Base-by-base conservation (phyloP, 2,888 invertebrate genomes). In the Halictus quadricinctus region DNA sequence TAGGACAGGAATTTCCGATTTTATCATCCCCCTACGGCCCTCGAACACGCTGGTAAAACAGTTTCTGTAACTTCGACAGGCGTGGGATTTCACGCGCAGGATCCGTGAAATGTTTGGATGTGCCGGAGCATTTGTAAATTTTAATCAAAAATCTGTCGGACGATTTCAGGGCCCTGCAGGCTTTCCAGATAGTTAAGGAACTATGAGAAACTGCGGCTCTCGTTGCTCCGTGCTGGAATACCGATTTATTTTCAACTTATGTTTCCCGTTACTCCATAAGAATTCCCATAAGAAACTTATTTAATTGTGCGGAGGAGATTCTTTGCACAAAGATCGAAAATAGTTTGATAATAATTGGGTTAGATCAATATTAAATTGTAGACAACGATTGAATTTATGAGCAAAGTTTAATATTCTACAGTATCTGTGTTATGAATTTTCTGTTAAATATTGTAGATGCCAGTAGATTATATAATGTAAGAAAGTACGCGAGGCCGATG, bases 1-100 rank as follows among this genome's bases (percentile, higher is more conserved):
- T 41, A 10, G 21, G 69, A 69, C 69, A 5, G 21, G 36, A 76
- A 50, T 72, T 72, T 29, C 48, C 72, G 29, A 72, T 72, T 72
- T 21, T 2, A n/a, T 46, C 41, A 41, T 36, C 21, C 21, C 69
- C 21, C 41, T 12, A 10, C 21, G 18, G 18, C 36, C 66, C 8
- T 36, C 18, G 21, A 10, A 5, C 69, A 0, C 29, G 29, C 13
- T 3, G 25, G 4, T 12, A 7, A 21, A 48, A 50, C 18, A 48
- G 48, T 25, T 48, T 10, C 72, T 50, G 72, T 10, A 8, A 72
- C 29, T 72, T 21, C 25, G 72, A 69, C 69, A 69, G 41, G 41
- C 41, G 21, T 21, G 18, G 10, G 10, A 12, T 41, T 41, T 41
- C 41, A 69, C 41, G 69, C 41, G 41, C 69, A 2, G 29, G 29